phyloP scores from a whole-genome alignment of 1,140 invertebrate genomes.

The Diachasmimorpha longicaudata region DNA sequence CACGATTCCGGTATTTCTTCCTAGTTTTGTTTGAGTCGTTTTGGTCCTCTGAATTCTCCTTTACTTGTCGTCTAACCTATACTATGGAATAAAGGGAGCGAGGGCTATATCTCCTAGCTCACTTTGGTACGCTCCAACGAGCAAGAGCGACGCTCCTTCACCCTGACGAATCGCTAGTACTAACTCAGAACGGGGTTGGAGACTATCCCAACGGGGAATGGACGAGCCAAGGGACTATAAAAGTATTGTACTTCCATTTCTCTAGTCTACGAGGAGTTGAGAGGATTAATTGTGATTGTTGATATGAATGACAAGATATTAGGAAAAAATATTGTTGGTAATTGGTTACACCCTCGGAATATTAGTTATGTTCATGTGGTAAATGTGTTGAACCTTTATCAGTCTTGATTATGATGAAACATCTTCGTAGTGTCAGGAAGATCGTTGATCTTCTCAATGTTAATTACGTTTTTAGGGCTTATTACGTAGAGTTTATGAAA shows the following conservation, averaged over 20 bases:
- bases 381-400: too few species aligned
- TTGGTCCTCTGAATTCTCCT: background rate
- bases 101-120: background rate
- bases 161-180: conserved; percentile 18
- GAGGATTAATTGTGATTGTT: too few species aligned
- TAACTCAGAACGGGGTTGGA: conserved; percentile 22
- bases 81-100: background rate
- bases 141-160: conserved; percentile 22
- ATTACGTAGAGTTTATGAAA: too few species aligned
- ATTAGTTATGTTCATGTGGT: too few species aligned
- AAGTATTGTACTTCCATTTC: conserved; percentile 13
- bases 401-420: too few species aligned
- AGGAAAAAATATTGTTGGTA: too few species aligned
- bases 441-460: too few species aligned
- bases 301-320: too few species aligned
- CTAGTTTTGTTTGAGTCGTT: background rate
- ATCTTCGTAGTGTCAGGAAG: too few species aligned
- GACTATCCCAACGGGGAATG: background rate
- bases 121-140: conserved; percentile 9
- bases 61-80: background rate
- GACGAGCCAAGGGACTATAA: conserved; percentile 13
- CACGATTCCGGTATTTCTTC: background rate
- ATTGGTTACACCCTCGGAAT: too few species aligned
- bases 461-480: too few species aligned
- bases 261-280: background rate